Percentiles rank a stretch among this genome's conserved stretches.
Evolutionary conservation across 2,113 vertebrate genomes (phyloP).

Genomic region (Nesoenas mayeri): DNA sequence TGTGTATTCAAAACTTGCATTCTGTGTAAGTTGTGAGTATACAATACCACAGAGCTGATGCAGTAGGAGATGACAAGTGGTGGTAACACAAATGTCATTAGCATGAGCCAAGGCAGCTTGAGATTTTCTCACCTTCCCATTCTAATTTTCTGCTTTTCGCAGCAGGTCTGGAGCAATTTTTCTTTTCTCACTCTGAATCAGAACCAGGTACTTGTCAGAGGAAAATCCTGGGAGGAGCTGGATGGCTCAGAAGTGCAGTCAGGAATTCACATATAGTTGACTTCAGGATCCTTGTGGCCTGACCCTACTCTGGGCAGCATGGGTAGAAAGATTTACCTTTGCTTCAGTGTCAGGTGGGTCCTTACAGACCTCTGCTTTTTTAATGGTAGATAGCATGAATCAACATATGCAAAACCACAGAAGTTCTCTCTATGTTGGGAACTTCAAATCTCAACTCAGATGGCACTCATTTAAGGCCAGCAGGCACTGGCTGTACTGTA

Average conservation of each 20-base stretch:
- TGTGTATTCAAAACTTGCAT: background rate
- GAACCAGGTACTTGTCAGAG: background rate
- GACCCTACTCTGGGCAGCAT: background rate
- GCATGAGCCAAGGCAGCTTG: background rate
- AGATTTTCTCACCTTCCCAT: background rate
- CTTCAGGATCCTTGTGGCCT: background rate
- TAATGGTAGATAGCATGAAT: background rate
- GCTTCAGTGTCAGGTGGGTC: background rate
- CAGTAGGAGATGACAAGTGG: background rate
- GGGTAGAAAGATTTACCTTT: background rate
- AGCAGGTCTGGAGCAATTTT: background rate
- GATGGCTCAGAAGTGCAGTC: background rate
- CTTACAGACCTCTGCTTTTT: background rate
- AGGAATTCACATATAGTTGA: background rate
- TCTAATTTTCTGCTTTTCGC: background rate
- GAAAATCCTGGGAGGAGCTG: background rate
- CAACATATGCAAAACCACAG: background rate
- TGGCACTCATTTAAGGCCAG: background rate
- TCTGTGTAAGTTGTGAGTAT: background rate
- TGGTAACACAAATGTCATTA: background rate
- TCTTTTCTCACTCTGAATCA: background rate
- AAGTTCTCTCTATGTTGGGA: background rate
- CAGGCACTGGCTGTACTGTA: background rate
- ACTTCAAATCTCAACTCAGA: background rate
- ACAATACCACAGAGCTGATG: background rate